phyloP scores from a whole-genome alignment of 1,140 invertebrate species.

The Steinernema khuongi region DNA sequence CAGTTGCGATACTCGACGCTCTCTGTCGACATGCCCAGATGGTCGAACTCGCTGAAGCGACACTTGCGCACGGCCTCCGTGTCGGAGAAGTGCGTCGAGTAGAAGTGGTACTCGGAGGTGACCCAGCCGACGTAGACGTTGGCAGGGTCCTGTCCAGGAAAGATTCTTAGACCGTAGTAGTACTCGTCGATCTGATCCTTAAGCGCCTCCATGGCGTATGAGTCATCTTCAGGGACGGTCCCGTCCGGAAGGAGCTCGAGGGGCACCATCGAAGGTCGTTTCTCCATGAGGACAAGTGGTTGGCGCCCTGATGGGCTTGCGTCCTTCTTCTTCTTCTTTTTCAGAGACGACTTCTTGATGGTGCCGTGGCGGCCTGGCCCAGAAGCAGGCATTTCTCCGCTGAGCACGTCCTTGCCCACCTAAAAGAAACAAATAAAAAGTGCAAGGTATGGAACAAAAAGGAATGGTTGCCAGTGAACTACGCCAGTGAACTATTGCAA shows the following conservation, averaged over 20 bases:
- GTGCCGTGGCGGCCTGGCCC: conserved; percentile 50
- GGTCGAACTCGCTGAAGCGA: conserved; percentile 60
- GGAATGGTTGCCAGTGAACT: too few relatives aligned
- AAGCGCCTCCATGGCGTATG: conserved; percentile 64
- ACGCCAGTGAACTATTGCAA: too few relatives aligned
- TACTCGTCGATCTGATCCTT: conserved; percentile 87
- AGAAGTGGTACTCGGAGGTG: conserved; percentile 78
- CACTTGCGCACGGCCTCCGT: conserved; percentile 51
- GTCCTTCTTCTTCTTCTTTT: conserved; percentile 77
- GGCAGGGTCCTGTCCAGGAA: conserved; percentile 88
- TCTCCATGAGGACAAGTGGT: conserved; percentile 61
- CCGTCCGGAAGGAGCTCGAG: conserved; percentile 60
- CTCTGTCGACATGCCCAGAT: conserved; percentile 59
- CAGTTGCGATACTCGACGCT: conserved; percentile 70
- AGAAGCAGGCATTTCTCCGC: conserved; percentile 50
- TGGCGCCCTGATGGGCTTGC: conserved; percentile 79
- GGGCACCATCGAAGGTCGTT: conserved; percentile 57
- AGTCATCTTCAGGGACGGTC: conserved; percentile 39
- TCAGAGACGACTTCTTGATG: conserved; percentile 39
- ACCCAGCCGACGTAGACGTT: conserved; percentile 99
- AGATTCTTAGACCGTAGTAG: conserved; percentile 77
- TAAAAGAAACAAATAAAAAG: too few relatives aligned
- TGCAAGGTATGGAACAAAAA: too few relatives aligned
- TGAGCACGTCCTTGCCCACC: conserved; percentile 24
- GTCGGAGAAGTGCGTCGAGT: conserved; percentile 45